phyloP scores from a whole-genome alignment of 92 coral and sea anemone genomes.

The Anthopleura xanthogrammica region DNA sequence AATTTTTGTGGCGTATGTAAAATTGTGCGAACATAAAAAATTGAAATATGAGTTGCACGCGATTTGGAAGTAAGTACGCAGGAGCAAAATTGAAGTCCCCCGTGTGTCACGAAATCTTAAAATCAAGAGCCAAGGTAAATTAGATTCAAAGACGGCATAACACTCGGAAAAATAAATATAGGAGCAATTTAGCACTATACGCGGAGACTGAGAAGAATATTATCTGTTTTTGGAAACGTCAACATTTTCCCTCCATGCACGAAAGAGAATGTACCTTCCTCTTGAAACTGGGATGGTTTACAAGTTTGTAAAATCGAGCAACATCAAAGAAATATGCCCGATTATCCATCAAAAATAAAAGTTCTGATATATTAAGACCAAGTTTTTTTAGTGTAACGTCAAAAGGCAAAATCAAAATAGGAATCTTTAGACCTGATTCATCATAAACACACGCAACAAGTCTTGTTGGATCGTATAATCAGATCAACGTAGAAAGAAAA shows the following conservation, averaged over 20 bases:
- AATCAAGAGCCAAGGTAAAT: conserved; percentile 8
- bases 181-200: not conserved
- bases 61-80: not conserved
- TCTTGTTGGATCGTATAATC: conserved; percentile 25
- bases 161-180: conserved; percentile 13
- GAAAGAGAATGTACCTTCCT: not conserved
- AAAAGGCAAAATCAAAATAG: conserved; percentile 25
- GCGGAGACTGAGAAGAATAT: not conserved
- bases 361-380: not conserved
- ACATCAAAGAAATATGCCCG: conserved; percentile 10
- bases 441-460: conserved; percentile 64
- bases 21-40: conserved; percentile 11
- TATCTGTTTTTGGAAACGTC: conserved; percentile 27
- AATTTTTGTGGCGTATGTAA: conserved; percentile 5
- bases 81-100: conserved; percentile 2
- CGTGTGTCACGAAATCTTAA: conserved; percentile 20
- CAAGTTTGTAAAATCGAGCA: conserved; percentile 6
- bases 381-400: conserved; percentile 19
- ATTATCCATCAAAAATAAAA: not conserved
- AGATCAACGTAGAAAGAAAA: not conserved
- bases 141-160: conserved; percentile 13
- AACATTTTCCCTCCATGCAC: not conserved
- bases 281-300: conserved; percentile 13
- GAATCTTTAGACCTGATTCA: conserved; percentile 24
- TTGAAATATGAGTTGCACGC: conserved; percentile 10